Base-by-base conservation (phyloP, 2,113 vertebrate species). In the Cyphomyrus plagiostoma region DNA sequence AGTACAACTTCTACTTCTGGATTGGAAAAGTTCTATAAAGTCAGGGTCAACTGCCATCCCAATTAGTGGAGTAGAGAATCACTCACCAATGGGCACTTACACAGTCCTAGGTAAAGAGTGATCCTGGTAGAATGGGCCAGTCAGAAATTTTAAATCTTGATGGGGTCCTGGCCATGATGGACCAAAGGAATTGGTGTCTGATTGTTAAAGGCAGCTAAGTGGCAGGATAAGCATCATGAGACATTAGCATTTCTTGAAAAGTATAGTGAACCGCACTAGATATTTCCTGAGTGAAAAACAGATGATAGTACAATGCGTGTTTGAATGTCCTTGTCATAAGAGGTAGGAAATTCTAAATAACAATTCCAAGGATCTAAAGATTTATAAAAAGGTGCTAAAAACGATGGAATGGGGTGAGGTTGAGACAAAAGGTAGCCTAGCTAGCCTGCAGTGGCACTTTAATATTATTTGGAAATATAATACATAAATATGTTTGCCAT, bases 1-100 rank as follows among this genome's bases (percentile, higher is more conserved):
- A 97, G 98, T 97, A 70, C n/a, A 13, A 70, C 26, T 4, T 66
- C n/a, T 70, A 4, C 62, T 30, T 9, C 62, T 30, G 62, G 62
- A 70, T 30, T 70, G 26, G 26, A 30, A 70, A 70, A 26, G 3
- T 70, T 13, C 62, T 4, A 30, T 8, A 70, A 70, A 13, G 62
- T 70, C n/a, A 70, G 62, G 62, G 9, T 70, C 62, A 70, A 30
- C 62, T 70, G 62, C 26, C n/a, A 30, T 30, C 26, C n/a, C 10
- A 70, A 1, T 26, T 13, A 13, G 56, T 30, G 9, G 26, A 66
- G 62, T 4, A 11, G n/a, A 66, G 62, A n/a, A 70, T 30, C n/a
- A 30, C 62, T 70, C 62, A 13, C 62, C n/a, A 13, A 30, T 11
- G 9, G 62, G n/a, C n/a, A 26, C 62, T 70, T 70, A 70, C 3